Conservation (phyloP, 2,888 invertebrate species). For the Lacanobia oleracea region DNA sequence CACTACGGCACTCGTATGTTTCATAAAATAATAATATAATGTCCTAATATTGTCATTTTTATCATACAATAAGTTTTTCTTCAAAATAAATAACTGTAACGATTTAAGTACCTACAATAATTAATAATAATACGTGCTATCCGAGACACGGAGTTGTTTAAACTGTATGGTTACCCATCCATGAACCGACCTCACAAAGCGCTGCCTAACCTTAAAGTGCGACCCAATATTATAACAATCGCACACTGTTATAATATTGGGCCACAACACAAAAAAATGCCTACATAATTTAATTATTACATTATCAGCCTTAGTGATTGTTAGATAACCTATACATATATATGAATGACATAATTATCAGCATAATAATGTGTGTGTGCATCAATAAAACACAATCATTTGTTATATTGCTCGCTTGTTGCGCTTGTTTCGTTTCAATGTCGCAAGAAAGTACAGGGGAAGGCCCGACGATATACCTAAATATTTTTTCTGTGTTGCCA, state of each 20-base stretch:
- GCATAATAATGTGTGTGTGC: not conserved
- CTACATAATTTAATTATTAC: not conserved
- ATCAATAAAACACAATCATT: slow-evolving; percentile 7
- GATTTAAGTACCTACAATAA: too few relatives aligned
- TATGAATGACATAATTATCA: not conserved
- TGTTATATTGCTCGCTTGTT: not conserved
- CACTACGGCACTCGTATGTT: not conserved
- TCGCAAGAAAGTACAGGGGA: slow-evolving; percentile 23
- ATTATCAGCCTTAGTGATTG: not conserved
- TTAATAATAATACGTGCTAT: not conserved
- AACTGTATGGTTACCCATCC: not conserved
- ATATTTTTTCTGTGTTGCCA: slow-evolving; percentile 2
- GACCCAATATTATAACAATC: too few relatives aligned
- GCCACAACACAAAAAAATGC: not conserved
- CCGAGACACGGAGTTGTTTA: not conserved
- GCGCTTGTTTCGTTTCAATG: slow-evolving; percentile 10
- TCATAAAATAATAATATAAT: not conserved
- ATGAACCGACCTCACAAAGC: not conserved
- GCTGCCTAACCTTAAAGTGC: not conserved
- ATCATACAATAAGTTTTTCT: too few relatives aligned
- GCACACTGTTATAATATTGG: not conserved
- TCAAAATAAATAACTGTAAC: too few relatives aligned
- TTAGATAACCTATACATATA: not conserved
- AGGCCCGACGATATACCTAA: slow-evolving; percentile 21
- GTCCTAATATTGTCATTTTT: not conserved